Base-by-base conservation (phyloP, 2,888 invertebrate genomes). In the Tinea pellionella region DNA sequence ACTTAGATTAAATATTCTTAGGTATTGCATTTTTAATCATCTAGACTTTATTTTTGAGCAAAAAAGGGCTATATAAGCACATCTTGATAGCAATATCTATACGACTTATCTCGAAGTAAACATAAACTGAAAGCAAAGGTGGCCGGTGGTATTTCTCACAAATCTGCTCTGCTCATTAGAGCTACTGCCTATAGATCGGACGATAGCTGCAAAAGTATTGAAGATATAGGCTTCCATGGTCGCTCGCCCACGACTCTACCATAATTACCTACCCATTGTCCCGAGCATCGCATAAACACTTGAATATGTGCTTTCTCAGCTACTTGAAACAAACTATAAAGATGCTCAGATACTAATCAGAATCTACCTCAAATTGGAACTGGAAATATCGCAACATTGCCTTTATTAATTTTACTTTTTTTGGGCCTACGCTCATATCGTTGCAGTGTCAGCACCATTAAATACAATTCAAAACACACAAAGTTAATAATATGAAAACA, bases 91-190 rank as follows among this genome's bases (percentile, higher is more conserved):
- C 2, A 9, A 37, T 4, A 42, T 15, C 47, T 47, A 15, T 47
- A 16, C 1, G 24, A 9, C 12, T 18, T 53, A 53, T 53, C 53
- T 53, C 6, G 6, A 18, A 53, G 4, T 24, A 53, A 53, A n/a
- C 53, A 53, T 53, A 53, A 9, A 53, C 12, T 53, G 19, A 53
- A 53, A 53, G 53, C 24, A 24, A 53, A n/a, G 53, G 53, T 53
- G 53, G 19, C 24, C 53, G 11, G 16, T 9, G n/a, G 18, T 60
- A 61, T 63, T 62, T 62, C 59, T 32, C 69, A 70, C 70, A 72
- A 72, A 73, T 72, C 71, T 67, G 63, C 58, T 60, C 51, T 60
- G 66, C 70, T 73, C 75, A 75, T 75, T 76, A 77, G 72, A 63
- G 67, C 65, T 66, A 61, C 64, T 47, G 53, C 12, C 42, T 15